Conservation (phyloP, 1,140 invertebrate species). For the Drosophila tani region DNA sequence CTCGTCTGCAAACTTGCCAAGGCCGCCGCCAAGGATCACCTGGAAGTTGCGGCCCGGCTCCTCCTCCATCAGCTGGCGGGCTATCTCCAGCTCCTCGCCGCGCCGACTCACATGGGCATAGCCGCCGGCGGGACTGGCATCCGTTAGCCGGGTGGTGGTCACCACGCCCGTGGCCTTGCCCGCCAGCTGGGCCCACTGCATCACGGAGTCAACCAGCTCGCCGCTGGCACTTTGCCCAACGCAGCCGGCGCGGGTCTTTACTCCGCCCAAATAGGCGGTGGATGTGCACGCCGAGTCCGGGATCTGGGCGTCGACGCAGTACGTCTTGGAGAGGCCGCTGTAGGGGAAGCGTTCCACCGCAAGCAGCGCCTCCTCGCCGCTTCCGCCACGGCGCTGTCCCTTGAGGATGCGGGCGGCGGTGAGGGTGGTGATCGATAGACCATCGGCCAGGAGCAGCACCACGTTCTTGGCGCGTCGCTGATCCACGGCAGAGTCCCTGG, state of each 20-base stretch:
- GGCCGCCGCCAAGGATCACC: conserved; percentile 90
- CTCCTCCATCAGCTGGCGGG: conserved; percentile 88
- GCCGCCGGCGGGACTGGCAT: conserved; percentile 72
- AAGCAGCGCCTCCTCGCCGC: conserved; percentile 89
- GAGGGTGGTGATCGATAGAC: conserved; percentile 90
- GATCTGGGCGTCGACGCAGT: conserved; percentile 92
- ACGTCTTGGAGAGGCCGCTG: conserved; percentile 87
- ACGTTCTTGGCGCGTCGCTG: conserved; percentile 88
- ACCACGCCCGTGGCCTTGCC: conserved; percentile 86
- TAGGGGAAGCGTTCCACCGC: conserved; percentile 92
- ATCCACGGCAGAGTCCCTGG: conserved; percentile 14
- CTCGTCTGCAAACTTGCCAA: conserved; percentile 86
- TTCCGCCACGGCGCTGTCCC: conserved; percentile 86
- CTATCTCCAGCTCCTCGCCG: conserved; percentile 90
- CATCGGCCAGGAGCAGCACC: conserved; percentile 91
- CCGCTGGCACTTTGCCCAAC: conserved; percentile 89
- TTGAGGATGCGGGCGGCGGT: conserved; percentile 89
- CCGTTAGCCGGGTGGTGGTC: conserved; percentile 78
- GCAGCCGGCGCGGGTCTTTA: conserved; percentile 89
- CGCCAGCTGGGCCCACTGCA: conserved; percentile 93
- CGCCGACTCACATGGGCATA: conserved; percentile 88
- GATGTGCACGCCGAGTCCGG: conserved; percentile 91
- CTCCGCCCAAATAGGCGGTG: conserved; percentile 90
- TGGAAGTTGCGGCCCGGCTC: conserved; percentile 86
- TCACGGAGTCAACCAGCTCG: conserved; percentile 87